phyloP scores from a whole-genome alignment of 1,140 invertebrate species.

The Drosophila repletoides region DNA sequence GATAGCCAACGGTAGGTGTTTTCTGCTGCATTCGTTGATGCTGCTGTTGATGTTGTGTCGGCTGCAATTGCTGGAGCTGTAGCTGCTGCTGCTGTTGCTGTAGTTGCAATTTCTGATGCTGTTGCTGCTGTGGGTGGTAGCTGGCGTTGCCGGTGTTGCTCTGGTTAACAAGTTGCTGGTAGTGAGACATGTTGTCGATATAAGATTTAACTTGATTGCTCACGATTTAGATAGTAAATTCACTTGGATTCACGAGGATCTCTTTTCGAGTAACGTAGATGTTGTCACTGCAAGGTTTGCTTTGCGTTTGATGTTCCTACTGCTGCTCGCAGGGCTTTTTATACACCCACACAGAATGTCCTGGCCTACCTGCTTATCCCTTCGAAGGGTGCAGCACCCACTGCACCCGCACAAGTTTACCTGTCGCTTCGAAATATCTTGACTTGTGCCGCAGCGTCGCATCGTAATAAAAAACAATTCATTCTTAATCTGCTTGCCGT shows the following conservation, averaged over 20 bases:
- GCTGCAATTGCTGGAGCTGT: background rate
- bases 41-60: slow-evolving; percentile 7
- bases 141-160: no score
- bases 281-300: slow-evolving; percentile 36
- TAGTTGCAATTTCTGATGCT: background rate
- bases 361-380: no score
- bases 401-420: background rate
- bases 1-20: slow-evolving; percentile 54
- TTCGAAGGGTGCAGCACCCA: no score
- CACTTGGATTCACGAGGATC: background rate
- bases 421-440: slow-evolving; percentile 35
- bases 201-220: slow-evolving; percentile 2
- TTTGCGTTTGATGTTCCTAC: slow-evolving; percentile 46
- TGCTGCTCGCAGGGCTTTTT: slow-evolving; percentile 26
- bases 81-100: background rate
- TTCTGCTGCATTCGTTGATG: slow-evolving; percentile 14
- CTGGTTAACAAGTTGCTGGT: slow-evolving; percentile 25
- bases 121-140: background rate
- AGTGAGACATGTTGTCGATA: slow-evolving; percentile 19
- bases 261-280: slow-evolving; percentile 9
- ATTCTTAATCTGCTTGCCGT: slow-evolving; percentile 67
- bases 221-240: slow-evolving; percentile 9
- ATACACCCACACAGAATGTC: background rate
- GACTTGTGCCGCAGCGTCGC: slow-evolving; percentile 51
- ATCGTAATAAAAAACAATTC: slow-evolving; percentile 73